These are phyloP conservation scores for Hapalemur alaotrensis DNA, from an alignment of 2,797 vertebrate species.

Conservation along the genomic window DNA sequence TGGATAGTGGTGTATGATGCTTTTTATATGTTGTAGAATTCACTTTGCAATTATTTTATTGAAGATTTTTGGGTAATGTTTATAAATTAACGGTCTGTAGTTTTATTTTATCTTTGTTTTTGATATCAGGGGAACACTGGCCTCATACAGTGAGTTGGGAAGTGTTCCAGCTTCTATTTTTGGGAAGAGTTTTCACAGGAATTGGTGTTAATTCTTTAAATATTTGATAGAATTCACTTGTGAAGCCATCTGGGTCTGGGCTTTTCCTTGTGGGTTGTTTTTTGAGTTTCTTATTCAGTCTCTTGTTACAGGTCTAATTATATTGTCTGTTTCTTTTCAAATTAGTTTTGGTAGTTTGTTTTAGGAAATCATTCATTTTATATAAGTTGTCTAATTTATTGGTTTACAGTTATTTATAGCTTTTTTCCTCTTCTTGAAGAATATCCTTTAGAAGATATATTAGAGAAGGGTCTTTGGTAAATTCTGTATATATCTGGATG, in stretches of 20 bases:
- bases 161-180: neutral
- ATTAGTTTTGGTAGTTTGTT: neutral
- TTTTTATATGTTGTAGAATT: neutral
- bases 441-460: neutral
- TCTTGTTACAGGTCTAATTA: neutral
- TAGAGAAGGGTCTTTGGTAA: neutral
- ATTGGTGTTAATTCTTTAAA: neutral
- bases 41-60: conserved; percentile 7
- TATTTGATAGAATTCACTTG: neutral
- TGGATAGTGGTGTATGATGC: neutral
- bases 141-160: neutral
- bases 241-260: neutral
- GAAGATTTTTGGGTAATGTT: neutral
- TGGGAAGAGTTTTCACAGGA: neutral
- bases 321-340: neutral
- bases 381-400: neutral
- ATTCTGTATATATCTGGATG: neutral
- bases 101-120: neutral
- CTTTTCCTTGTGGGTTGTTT: neutral
- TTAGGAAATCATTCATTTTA: neutral
- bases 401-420: neutral
- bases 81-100: neutral
- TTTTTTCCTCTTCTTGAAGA: neutral
- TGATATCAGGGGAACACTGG: neutral
- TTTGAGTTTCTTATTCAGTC: neutral